Base-by-base conservation (phyloP, 1,140 invertebrate genomes). In the Hyles euphorbiae region DNA sequence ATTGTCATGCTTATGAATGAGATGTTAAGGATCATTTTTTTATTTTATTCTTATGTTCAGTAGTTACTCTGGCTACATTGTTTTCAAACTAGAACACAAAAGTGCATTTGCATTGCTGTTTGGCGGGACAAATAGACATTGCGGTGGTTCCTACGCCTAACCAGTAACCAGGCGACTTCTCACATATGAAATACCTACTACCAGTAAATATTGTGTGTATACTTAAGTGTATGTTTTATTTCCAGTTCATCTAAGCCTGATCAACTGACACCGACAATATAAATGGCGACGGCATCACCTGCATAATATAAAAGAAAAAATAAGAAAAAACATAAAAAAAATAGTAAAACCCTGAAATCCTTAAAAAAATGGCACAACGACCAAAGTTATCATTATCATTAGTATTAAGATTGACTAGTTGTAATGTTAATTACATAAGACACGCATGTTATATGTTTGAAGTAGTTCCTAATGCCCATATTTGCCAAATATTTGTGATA, bases 301-400 rank as follows among this genome's bases (percentile, higher is more conserved):
- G 51, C 54, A 65, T 33, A 8, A 56, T 69, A 56, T 47, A 56
- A 58, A 61, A 68, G 46, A 55, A 64, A 67, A 56, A 69, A 64
- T 71, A 60, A 63, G 71, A 66, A 71, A 79, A 79, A 75, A 65
- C 56, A 60, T 61, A 55, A 83, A 84, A 87, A 85, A 87, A 86
- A 82, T 75, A 60, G 70, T 56, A 84, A 87, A 87, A 85, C 44
- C 63, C 63, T 65, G 72, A 67, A 83, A 84, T 69, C 62, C 60
- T 60, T 68, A 88, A 87, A 87, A 88, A 88, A 88, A 86, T 88
- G 84, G 84, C 81, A 86, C 84, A 86, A 86, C 83, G 84, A 87
- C 84, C 83, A 88, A 87, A 84, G 81, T 80, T 70, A 73, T 81
- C 62, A 70, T 72, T 83, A 77, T n/a, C 40, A 32, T 22, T 32